phyloP scores from a whole-genome alignment of 2,888 invertebrate genomes.

The Caenorhabditis parvicauda region DNA sequence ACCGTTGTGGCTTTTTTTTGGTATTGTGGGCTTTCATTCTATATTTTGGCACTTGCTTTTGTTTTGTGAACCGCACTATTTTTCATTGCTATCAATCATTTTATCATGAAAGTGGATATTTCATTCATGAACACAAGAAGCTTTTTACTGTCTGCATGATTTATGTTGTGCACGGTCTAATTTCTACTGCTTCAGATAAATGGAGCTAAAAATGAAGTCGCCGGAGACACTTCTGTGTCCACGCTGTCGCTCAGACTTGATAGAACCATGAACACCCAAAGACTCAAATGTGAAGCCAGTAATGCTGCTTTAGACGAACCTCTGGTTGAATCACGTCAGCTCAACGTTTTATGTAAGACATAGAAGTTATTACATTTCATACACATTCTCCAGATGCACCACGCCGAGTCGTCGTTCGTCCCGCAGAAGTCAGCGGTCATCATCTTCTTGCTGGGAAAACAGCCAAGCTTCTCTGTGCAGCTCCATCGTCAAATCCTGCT shows the following conservation, averaged over 20 bases:
- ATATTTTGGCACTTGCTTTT: background rate
- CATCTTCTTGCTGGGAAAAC: constrained; percentile 47
- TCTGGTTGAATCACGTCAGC: constrained; percentile 43
- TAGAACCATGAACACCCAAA: constrained; percentile 51
- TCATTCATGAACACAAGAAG: background rate
- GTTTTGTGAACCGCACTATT: background rate
- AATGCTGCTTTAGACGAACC: constrained; percentile 58
- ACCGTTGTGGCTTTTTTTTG: background rate
- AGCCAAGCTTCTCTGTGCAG: constrained; percentile 44
- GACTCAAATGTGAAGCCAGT: constrained; percentile 53
- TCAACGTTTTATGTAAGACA: constrained; percentile 50
- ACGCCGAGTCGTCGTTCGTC: constrained; percentile 43
- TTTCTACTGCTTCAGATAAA: constrained; percentile 53
- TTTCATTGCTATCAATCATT: background rate
- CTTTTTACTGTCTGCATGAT: background rate
- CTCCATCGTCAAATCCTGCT: constrained; percentile 57
- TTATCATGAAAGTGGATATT: background rate
- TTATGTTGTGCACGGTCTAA: background rate
- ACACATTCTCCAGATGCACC: constrained; percentile 41
- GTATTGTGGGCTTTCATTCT: constrained; percentile 6
- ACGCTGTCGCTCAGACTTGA: constrained; percentile 50
- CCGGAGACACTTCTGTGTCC: constrained; percentile 49
- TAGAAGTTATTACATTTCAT: background rate
- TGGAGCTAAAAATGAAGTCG: constrained; percentile 43
- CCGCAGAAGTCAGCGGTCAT: constrained; percentile 32